Percentiles rank a stretch among this genome's conserved stretches.
Evolutionary conservation across 2,113 vertebrate species (phyloP).

Genomic region (Geothlypis trichas): DNA sequence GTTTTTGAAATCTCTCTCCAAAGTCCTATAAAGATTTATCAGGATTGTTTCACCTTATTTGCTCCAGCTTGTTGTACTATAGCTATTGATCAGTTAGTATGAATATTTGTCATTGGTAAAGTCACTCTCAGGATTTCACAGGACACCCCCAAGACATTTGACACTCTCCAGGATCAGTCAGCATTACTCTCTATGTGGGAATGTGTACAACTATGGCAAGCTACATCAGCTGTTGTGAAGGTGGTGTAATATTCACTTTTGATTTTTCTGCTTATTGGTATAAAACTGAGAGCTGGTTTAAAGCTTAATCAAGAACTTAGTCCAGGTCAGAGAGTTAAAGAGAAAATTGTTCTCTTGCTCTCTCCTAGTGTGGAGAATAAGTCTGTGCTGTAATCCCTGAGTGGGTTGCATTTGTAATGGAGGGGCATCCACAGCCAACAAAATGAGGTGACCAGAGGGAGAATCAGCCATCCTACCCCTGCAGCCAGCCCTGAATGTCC

Average conservation of each 20-base stretch:
- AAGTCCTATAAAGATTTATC: not conserved
- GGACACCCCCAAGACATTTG: not conserved
- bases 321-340: not conserved
- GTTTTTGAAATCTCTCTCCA: not conserved
- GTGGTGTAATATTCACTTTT: not conserved
- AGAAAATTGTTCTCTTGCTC: not conserved
- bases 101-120: not conserved
- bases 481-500: no score
- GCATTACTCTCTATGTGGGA: not conserved
- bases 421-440: fast-evolving
- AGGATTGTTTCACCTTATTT: not conserved
- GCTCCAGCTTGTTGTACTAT: not conserved
- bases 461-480: not conserved
- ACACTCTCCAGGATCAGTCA: not conserved
- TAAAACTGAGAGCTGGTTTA: not conserved
- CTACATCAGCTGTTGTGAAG: not conserved
- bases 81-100: not conserved
- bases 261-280: not conserved
- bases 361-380: not conserved
- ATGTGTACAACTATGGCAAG: not conserved
- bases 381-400: not conserved
- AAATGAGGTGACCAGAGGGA: not conserved
- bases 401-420: not conserved
- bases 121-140: not conserved
- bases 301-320: not conserved